Percentiles rank a stretch among this genome's conserved stretches.
These are phyloP conservation scores for Ramphastos sulfuratus DNA, from an alignment of 2,113 vertebrate species.

Conservation along the genomic window DNA sequence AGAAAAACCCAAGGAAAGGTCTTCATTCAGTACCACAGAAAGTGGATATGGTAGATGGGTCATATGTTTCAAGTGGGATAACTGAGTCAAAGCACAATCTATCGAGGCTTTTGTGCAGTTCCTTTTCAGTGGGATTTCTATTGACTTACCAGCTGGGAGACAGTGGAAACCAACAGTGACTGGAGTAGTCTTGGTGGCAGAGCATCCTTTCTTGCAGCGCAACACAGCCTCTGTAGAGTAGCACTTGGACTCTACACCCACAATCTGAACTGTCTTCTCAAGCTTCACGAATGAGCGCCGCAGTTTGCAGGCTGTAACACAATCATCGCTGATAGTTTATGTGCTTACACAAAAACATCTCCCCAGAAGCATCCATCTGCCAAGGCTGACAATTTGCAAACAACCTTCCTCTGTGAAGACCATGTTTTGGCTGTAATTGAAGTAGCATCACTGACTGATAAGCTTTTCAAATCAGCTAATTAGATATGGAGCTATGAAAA, in stretches of 20 bases:
- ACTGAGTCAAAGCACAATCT: background rate
- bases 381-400: background rate
- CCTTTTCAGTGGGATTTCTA: background rate
- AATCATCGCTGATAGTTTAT: rapidly evolving
- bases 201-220: slow-evolving; percentile 64
- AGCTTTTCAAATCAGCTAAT: background rate
- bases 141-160: slow-evolving; percentile 69
- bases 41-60: background rate
- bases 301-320: slow-evolving; percentile 62
- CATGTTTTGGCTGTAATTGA: background rate
- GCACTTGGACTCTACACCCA: slow-evolving; percentile 1
- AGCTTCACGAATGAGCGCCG: slow-evolving; percentile 37
- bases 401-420: background rate
- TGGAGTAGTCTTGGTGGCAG: slow-evolving; percentile 41
- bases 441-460: background rate
- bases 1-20: background rate
- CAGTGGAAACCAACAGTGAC: slow-evolving; percentile 79
- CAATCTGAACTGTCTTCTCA: background rate
- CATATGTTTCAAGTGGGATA: background rate
- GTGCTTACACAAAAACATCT: rapidly evolving
- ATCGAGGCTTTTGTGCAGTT: background rate
- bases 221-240: slow-evolving; percentile 36
- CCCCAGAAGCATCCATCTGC: background rate
- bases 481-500: background rate
- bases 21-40: background rate